These are phyloP conservation scores for Amphiprion ocellaris DNA, from an alignment of 2,113 vertebrate species.

Conservation along the genomic window DNA sequence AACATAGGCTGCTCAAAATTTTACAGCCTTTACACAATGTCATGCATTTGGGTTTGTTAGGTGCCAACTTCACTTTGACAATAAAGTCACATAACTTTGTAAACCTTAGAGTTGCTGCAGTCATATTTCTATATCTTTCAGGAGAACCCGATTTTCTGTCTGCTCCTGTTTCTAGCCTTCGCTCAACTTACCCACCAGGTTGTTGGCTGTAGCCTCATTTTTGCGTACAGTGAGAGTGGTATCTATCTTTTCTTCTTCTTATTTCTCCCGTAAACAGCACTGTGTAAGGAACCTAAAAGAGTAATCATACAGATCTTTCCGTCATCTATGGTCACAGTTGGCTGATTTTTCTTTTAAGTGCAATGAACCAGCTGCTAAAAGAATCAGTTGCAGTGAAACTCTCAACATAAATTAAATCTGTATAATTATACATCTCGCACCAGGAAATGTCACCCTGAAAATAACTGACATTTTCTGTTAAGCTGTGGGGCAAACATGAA, in stretches of 20 bases:
- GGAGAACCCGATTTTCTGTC: not conserved
- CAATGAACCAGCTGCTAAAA: not conserved
- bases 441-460: conserved; percentile 15
- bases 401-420: conserved; percentile 17
- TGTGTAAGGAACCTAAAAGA: too few relatives aligned
- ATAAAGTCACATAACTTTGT: not conserved
- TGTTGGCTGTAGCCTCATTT: not conserved
- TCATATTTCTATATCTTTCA: not conserved
- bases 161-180: not conserved
- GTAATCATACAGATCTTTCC: not conserved
- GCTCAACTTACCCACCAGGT: not conserved
- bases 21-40: too few relatives aligned
- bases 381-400: conserved; percentile 29
- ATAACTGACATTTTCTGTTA: conserved; percentile 31
- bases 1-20: too few relatives aligned
- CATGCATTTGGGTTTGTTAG: too few relatives aligned
- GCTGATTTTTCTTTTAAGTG: not conserved
- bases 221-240: not conserved
- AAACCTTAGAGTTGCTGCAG: too few relatives aligned
- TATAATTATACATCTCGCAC: conserved; percentile 28
- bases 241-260: not conserved
- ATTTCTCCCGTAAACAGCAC: not conserved
- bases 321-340: not conserved
- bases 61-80: not conserved
- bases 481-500: not conserved